Base-by-base conservation (phyloP, 2,797 vertebrate species). In the Morelia viridis region DNA sequence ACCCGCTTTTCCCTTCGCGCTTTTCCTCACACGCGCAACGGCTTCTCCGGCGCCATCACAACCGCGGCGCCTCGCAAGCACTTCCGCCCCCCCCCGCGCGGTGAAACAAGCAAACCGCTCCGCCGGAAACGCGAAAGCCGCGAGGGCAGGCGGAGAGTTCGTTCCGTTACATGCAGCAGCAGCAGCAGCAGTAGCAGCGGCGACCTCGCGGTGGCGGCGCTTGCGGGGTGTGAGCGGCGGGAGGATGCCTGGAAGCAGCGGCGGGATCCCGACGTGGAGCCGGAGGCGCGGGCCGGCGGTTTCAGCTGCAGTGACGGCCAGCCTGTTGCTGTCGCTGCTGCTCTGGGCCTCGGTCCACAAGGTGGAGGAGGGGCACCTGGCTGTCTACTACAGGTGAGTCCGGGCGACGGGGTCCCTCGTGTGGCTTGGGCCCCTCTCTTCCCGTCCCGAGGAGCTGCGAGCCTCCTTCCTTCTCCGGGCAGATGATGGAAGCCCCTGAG, bases 1-100 rank as follows among this genome's bases (percentile, higher is more conserved):
- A n/a, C 0, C 19, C 5, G 76, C 0, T 0, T 0, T 22, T 6
- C 19, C 0, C 0, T 5, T 46, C 12, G 61, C 56, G 0, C 1
- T 41, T 31, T 1, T 26, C 64, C 96, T 95, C 90, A 96, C 95
- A 96, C 90, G 1, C 95, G 94, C 85, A 96, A 90, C 35, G 93
- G 57, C 0, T 0, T 31, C 4, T 19, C 93, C 53, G 94, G 93
- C 94, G 96, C 94, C 94, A 95, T 94, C 1, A 5, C 88, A n/a
- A 62, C 12, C 4, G 1, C 26, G 76, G 5, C 5, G 0, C 50
- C 22, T 71, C 71, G 53, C 65, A 35, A 50, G 28, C 7, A 6
- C 41, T 50, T 50, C 41, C 61, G 41, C 5, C 41, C 17, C 31
- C 60, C 35, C 41, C 41, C 57, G 15, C 53, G 57, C 57, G 13